Evolutionary conservation across 2,888 invertebrate genomes (phyloP).

Genomic region (Steinernema hermaphroditum): DNA sequence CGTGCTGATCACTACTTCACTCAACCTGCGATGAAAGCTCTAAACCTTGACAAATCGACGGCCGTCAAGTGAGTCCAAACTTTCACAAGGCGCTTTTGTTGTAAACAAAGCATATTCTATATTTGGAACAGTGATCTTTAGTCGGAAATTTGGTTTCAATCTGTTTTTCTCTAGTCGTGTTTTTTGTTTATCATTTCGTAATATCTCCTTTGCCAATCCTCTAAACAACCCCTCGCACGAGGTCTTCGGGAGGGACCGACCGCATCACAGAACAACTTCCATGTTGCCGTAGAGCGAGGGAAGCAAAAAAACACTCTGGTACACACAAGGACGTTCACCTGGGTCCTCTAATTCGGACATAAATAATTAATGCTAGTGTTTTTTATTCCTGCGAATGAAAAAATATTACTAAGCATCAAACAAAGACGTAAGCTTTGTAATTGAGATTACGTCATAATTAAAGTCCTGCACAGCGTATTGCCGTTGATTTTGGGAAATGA

Average conservation of each 20-base stretch:
- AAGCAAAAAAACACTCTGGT: too few relatives aligned
- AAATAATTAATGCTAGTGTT: too few relatives aligned
- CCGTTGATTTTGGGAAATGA: too few relatives aligned
- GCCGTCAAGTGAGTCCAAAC: slow-evolving; percentile 47
- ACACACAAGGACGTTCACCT: too few relatives aligned
- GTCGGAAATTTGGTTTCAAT: slow-evolving; percentile 1
- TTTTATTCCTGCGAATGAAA: too few relatives aligned
- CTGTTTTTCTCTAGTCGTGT: not conserved
- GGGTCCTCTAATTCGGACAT: too few relatives aligned
- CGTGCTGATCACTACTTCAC: slow-evolving; percentile 54
- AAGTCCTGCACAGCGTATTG: too few relatives aligned
- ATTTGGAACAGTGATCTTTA: not conserved
- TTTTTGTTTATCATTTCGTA: slow-evolving; percentile 21
- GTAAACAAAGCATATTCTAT: not conserved
- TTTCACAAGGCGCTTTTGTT: not conserved
- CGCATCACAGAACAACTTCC: not conserved
- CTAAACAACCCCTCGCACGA: not conserved
- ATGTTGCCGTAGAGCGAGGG: too few relatives aligned
- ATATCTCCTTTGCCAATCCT: not conserved
- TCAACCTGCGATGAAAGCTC: slow-evolving; percentile 46
- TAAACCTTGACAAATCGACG: slow-evolving; percentile 56
- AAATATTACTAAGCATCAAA: too few relatives aligned
- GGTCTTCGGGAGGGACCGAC: not conserved
- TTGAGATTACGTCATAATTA: too few relatives aligned
- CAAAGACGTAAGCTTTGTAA: too few relatives aligned